phyloP scores from a whole-genome alignment of 2,888 invertebrate species.

The Parnassius mnemosyne region DNA sequence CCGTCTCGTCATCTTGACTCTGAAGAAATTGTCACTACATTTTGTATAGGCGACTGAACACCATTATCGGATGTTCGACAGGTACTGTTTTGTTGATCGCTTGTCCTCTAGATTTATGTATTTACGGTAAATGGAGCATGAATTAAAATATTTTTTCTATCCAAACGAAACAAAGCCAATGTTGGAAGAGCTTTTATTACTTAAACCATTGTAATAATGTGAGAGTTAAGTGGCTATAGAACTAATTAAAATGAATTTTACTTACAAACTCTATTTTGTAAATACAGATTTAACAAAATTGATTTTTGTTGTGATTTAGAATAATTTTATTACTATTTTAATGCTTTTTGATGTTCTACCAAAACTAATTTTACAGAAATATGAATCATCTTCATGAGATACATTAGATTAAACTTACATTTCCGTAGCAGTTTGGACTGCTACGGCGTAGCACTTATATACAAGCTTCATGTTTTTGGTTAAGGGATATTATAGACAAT shows the following conservation, averaged over 20 bases:
- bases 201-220: conserved; percentile 1
- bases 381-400: too few relatives aligned
- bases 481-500: too few relatives aligned
- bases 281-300: too few relatives aligned
- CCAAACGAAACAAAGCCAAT: neutral
- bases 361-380: too few relatives aligned
- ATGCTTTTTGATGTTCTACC: too few relatives aligned
- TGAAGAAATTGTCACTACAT: conserved; percentile 74
- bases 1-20: conserved; percentile 78
- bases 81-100: conserved; percentile 28
- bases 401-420: neutral
- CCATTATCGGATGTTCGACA: conserved; percentile 35
- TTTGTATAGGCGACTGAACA: conserved; percentile 48
- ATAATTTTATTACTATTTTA: too few relatives aligned
- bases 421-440: conserved; percentile 3
- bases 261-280: too few relatives aligned
- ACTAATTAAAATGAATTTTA: too few relatives aligned
- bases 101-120: conserved; percentile 28
- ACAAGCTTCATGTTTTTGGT: neutral
- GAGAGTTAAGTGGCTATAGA: neutral
- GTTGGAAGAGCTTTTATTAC: neutral
- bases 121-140: conserved; percentile 23
- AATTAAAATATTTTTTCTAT: conserved; percentile 24
- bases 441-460: conserved; percentile 27
- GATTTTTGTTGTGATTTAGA: too few relatives aligned